Conservation (phyloP, 2,113 vertebrate species). For the Melanostigma gelatinosum region DNA sequence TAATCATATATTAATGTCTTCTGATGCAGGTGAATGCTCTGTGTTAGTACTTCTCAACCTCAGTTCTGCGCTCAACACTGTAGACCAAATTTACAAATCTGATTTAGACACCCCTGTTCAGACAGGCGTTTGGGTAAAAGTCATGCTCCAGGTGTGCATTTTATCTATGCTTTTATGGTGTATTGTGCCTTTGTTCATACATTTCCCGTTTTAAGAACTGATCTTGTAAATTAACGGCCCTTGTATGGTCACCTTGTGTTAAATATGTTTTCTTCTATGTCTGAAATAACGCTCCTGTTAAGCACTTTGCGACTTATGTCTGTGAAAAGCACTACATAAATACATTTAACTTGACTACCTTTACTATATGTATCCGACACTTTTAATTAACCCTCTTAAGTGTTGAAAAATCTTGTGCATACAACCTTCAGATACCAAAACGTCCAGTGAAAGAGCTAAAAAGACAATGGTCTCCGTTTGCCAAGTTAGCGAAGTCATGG, state of each 20-base stretch:
- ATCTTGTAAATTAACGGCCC: not conserved
- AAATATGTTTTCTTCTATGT: not conserved
- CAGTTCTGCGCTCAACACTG: too few relatives aligned
- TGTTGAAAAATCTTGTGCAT: not conserved
- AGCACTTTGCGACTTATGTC: not conserved
- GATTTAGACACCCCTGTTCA: not conserved
- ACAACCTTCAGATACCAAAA: not conserved
- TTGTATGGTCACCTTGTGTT: not conserved
- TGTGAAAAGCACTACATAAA: not conserved
- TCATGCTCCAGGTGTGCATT: too few relatives aligned
- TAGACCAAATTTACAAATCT: too few relatives aligned
- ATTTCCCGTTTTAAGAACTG: not conserved
- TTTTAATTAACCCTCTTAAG: not conserved
- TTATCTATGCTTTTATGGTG: too few relatives aligned
- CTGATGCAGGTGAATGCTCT: too few relatives aligned
- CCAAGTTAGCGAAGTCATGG: not conserved
- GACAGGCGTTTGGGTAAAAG: not conserved
- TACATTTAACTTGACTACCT: not conserved
- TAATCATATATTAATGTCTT: too few relatives aligned
- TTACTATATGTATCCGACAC: not conserved
- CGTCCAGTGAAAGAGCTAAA: not conserved
- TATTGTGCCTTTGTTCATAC: not conserved
- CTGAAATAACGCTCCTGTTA: not conserved
- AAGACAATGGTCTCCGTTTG: not conserved
- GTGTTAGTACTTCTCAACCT: too few relatives aligned